Evolutionary conservation across 1,140 invertebrate species (phyloP), one percentile per base, ranked within the genome.

Genomic region (Drosophila melanica): DNA sequence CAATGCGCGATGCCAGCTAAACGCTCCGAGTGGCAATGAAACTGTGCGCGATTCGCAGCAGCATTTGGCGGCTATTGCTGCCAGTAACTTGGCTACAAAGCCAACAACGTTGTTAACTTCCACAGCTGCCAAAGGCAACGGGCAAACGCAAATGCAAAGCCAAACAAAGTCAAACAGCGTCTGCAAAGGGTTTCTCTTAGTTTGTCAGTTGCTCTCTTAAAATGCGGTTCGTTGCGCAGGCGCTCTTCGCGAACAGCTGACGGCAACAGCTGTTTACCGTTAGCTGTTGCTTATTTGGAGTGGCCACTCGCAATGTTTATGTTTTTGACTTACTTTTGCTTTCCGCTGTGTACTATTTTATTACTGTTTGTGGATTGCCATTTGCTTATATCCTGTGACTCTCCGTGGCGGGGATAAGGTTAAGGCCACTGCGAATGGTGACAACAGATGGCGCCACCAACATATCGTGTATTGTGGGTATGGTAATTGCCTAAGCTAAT

Each of bases 371-470:
- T 20, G 14, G 59, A 35, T 39, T 11, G 45, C 27, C 4, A 12
- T 50, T 67, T 48, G 30, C 42, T 62, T 57, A 51, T 18, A 12
- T 6, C 9, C 37, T 45, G 44, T 50, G 16, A 20, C 62, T 58
- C 23, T 12, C 39, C 4, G 18, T 50, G 4, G 53, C 20, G 51
- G 42, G 47, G 59, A 14, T 42, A 72, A 77, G 84, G 79, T 87
- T 89, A 89, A 87, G 84, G 84, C 79, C 84, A 87, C 54, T 66
- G 41, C 50, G 27, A 64, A 39, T 50, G 54, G 60, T 50, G 77
- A 81, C 82, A 87, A 89, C 75, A 87, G 84, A 89, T 89, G 82
- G 82, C 84, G 82, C n/a, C n/a, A n/a, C n/a, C n/a, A n/a, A n/a
- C n/a, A n/a, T n/a, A n/a, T n/a, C n/a, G n/a, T n/a, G n/a, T n/a